Evolutionary conservation across 2,888 invertebrate genomes (phyloP), one percentile per base, ranked within the genome.

Genomic region (Celastrina argiolus): DNA sequence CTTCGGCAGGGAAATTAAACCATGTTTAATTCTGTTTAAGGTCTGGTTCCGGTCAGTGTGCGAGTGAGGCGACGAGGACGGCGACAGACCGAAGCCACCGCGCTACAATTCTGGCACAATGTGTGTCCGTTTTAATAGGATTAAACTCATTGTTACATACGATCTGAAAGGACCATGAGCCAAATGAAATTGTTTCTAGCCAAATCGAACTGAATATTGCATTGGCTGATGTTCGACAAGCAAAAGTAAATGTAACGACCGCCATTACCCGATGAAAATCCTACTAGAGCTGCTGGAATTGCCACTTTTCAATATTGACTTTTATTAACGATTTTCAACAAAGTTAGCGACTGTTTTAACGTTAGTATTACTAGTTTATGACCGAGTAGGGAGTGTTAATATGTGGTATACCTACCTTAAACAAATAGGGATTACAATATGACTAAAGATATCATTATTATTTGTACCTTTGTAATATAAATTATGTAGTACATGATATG

Each of bases 11-110:
- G 83, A 89, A 89, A 88, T 88, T 88, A 90, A 87, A 88, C 89
- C 88, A 85, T 90, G 88, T 88, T 88, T 85, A 87, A 88, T 85
- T 88, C 86, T 85, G 81, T 86, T 86, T 88, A 89, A 88, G 88
- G 89, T 88, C 81, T 80, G 83, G 83, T 88, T 90, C 88, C 84
- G 87, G 85, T 82, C 85, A 84, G 81, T 84, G 78, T 80, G 79
- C 76, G 78, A 76, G 75, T 76, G 80, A 79, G 79, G 78, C 81
- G 82, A 83, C 81, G 84, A 80, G 83, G 82, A 83, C 84, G 85
- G 85, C 85, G 88, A 88, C 89, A 88, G 87, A 87, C 87, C 87
- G 83, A 87, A 87, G 85, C 85, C 82, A 85, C 87, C 87, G 79
- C 81, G 84, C 81, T 86, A 88, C 86, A 86, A 84, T 87, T 85